phyloP scores from a whole-genome alignment of 2,113 vertebrate species.

The Ammospiza nelsoni region DNA sequence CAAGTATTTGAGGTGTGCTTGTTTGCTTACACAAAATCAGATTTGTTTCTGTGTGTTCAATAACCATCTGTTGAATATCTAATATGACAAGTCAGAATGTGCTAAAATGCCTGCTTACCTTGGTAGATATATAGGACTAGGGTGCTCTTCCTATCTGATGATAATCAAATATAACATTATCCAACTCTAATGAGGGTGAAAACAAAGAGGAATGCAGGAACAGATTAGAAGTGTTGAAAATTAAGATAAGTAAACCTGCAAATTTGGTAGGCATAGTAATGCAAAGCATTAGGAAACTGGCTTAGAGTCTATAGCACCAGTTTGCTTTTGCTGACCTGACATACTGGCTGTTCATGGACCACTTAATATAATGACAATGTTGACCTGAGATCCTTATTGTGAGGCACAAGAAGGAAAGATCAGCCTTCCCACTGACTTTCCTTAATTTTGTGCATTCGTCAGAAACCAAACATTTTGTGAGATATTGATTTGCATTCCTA shows the following conservation, averaged over 20 bases:
- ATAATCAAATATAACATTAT: neutral
- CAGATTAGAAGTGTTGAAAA: neutral
- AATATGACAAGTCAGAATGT: neutral
- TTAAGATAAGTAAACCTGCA: neutral
- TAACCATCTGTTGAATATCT: neutral
- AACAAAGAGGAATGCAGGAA: neutral
- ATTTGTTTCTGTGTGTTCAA: neutral
- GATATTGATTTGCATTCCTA: neutral
- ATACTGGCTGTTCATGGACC: neutral
- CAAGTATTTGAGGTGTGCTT: neutral
- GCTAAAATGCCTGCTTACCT: neutral
- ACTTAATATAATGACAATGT: neutral
- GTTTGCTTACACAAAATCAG: neutral
- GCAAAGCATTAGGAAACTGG: neutral
- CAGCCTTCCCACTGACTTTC: neutral
- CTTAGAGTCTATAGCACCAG: neutral
- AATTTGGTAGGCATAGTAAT: neutral
- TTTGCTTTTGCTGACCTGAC: neutral
- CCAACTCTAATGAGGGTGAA: neutral
- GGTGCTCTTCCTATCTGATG: neutral
- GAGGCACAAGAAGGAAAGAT: neutral
- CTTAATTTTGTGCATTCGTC: neutral
- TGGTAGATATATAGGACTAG: neutral
- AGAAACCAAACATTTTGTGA: constrained; percentile 24
- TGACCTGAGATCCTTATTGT: neutral